Percentiles rank a stretch among this genome's conserved stretches.
Conservation (phyloP, 2,113 vertebrate species). For the Cebidichthys violaceus region DNA sequence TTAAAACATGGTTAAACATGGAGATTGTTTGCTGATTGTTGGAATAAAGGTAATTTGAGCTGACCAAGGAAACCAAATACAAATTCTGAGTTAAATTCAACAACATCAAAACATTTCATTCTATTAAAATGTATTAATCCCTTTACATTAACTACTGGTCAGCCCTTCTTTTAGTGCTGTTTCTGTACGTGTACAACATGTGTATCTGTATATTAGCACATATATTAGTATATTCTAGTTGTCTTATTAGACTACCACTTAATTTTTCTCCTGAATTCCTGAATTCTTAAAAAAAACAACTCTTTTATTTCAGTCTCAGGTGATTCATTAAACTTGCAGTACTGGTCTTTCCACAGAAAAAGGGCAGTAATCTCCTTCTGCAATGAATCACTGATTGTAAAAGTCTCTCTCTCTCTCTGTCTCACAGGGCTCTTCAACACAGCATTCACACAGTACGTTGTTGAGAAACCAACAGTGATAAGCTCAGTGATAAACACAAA, state of each 20-base stretch:
- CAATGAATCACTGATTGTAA: slow-evolving; percentile 9
- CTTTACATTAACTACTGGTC: not conserved
- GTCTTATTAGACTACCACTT: too few species aligned
- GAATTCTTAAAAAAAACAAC: too few species aligned
- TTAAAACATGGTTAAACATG: not conserved
- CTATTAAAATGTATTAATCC: too few species aligned
- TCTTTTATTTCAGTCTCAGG: not conserved
- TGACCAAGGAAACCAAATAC: not conserved
- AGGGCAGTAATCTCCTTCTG: not conserved
- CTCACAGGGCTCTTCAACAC: slow-evolving; percentile 79
- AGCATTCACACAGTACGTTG: slow-evolving; percentile 80
- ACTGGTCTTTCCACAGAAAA: not conserved
- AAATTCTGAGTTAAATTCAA: not conserved
- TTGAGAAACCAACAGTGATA: slow-evolving; percentile 60
- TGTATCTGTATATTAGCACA: not conserved
- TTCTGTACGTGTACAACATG: not conserved
- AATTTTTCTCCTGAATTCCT: too few species aligned
- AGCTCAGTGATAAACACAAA: slow-evolving; percentile 45
- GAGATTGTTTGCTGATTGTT: not conserved
- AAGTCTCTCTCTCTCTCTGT: slow-evolving; percentile 7
- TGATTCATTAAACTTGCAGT: not conserved
- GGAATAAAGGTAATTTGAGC: not conserved
- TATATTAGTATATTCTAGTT: not conserved
- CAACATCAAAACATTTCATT: too few species aligned
- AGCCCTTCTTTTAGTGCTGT: too few species aligned